These are phyloP conservation scores for Dendroctonus valens DNA, from an alignment of 1,140 invertebrate genomes.

Conservation along the genomic window DNA sequence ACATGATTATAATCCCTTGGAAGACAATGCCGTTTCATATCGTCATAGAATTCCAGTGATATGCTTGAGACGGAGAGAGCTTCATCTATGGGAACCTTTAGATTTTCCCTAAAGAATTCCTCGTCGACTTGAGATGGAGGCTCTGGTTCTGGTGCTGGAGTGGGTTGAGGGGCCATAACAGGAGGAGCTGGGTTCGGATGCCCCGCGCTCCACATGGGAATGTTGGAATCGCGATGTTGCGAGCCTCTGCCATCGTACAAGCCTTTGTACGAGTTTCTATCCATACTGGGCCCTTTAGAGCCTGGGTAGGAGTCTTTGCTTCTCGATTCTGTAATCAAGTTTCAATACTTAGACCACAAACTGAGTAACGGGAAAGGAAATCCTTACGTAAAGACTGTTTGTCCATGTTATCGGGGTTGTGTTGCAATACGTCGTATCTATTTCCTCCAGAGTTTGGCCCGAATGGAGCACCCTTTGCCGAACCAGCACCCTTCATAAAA, in stretches of 20 bases:
- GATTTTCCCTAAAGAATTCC: slow-evolving; percentile 43
- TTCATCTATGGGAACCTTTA: slow-evolving; percentile 46
- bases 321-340: slow-evolving; percentile 8
- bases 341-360: neutral
- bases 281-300: slow-evolving; percentile 53
- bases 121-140: slow-evolving; percentile 31
- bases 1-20: slow-evolving; percentile 33
- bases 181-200: slow-evolving; percentile 8
- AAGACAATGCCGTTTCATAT: slow-evolving; percentile 38
- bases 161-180: slow-evolving; percentile 7
- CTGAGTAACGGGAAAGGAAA: no score
- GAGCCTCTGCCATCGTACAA: slow-evolving; percentile 53
- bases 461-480: neutral
- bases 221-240: slow-evolving; percentile 49
- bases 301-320: slow-evolving; percentile 51
- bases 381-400: no score
- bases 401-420: no score
- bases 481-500: neutral
- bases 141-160: slow-evolving; percentile 1
- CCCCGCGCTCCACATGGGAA: slow-evolving; percentile 12
- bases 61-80: slow-evolving; percentile 39
- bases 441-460: neutral
- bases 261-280: slow-evolving; percentile 46
- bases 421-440: neutral
- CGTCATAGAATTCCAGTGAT: slow-evolving; percentile 39